Evolutionary conservation across 2,113 vertebrate species (phyloP), one percentile per base, ranked within the genome.

Genomic region (Leiothrix lutea): DNA sequence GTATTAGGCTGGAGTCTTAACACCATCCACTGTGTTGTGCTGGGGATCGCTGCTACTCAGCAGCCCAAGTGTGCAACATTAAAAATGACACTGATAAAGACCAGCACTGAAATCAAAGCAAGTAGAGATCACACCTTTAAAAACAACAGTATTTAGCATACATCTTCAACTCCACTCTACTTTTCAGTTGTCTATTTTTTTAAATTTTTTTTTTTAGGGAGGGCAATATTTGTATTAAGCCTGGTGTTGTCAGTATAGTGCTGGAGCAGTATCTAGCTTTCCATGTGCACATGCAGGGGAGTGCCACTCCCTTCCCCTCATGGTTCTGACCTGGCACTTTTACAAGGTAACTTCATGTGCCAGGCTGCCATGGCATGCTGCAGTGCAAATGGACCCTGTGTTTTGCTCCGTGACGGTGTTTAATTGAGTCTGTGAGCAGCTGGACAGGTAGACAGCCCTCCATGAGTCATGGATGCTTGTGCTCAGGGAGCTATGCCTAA

Each of bases 401-500:
- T 66, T 95, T 88, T 87, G 33, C 66, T 88, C 79, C 1, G 0
- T 83, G 85, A 66, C 0, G 0, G 29, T 26, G 9, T 84, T 62
- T 92, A 90, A 93, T 90, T 80, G 88, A 95, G 80, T 24, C 64
- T 83, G 36, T 9, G 75, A 84, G 88, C 60, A 36, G 82, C 1
- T 6, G 4, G 69, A 60, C 93, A 96, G 88, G 92, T 80, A 86
- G 80, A 64, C 31, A 47, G 40, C n/a, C 23, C 42, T 53, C 3
- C 2, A 2, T 96, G 95, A 96, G 28, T 96, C 95, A 96, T 0
- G 36, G n/a, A 26, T 42, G n/a, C 90, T 51, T 58, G 64, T 57
- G 81, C 51, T 62, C 20, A 24, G 31, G 29, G 56, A 88, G 14
- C 71, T 85, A 18, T 79, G 71, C 35, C 69, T 93, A 80, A 93